phyloP scores from a whole-genome alignment of 2,888 invertebrate species.

The Sarcophaga carnaria region DNA sequence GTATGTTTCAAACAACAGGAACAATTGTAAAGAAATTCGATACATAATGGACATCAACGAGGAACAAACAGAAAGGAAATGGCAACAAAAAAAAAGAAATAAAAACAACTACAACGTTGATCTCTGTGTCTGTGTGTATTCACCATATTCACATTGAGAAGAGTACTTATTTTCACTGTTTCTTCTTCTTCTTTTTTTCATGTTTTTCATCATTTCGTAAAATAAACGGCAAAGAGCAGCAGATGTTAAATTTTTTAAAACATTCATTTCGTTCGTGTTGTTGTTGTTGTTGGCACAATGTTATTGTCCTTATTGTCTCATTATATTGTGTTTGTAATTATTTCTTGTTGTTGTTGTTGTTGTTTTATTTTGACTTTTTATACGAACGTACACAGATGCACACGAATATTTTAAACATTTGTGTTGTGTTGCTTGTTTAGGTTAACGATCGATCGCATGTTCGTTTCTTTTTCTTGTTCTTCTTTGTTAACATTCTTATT shows the following conservation, averaged over 20 bases:
- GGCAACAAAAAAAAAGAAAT: conserved; percentile 16
- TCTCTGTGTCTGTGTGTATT: too few species aligned
- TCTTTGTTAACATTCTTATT: not conserved
- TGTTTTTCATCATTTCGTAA: conserved; percentile 80
- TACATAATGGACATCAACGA: conserved; percentile 14
- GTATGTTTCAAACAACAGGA: not conserved
- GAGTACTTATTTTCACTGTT: not conserved
- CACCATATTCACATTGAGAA: too few species aligned
- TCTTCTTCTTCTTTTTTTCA: conserved; percentile 60
- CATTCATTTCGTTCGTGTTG: conserved; percentile 7
- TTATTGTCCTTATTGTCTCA: not conserved
- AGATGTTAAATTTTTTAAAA: conserved; percentile 79
- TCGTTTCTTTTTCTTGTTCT: not conserved
- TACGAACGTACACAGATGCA: too few species aligned
- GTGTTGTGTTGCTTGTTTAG: not conserved
- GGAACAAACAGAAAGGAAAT: conserved; percentile 15
- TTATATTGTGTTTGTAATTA: conserved; percentile 40
- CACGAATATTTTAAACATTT: too few species aligned
- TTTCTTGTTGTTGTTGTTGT: conserved; percentile 19
- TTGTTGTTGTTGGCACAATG: conserved; percentile 38
- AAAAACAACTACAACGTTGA: not conserved
- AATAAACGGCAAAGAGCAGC: conserved; percentile 78
- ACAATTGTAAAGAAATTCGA: not conserved
- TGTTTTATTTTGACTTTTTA: conserved; percentile 1
- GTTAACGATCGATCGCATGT: not conserved